Evolutionary conservation across 2,888 invertebrate genomes (phyloP), one percentile per base, ranked within the genome.

Genomic region (Lochmaea capreae): DNA sequence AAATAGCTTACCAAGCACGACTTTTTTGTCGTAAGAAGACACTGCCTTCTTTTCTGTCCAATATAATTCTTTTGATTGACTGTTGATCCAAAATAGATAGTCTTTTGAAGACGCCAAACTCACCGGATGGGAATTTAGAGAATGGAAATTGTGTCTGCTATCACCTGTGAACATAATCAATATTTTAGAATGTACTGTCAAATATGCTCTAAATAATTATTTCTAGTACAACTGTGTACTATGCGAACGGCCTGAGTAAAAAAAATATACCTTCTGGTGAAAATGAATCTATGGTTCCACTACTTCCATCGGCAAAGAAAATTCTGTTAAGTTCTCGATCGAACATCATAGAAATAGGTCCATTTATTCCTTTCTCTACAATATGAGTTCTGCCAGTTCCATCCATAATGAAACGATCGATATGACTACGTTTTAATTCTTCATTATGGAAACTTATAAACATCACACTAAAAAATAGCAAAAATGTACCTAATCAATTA

Each of bases 81-180:
- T 82, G 79, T 90, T 89, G 0, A 92, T 90, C 94, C 95, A 95
- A 83, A 94, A 94, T 18, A 94, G 84, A 80, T 92, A 90, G 11
- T 89, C 88, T n/a, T 90, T 90, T 0, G 93, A 87, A 3, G 92
- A 83, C 0, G 92, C 89, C 54, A 95, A 79, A 49, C 90, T 89
- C 0, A 89, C 88, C 0, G 93, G 91, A 8, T 82, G 82, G 0
- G 82, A 73, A 11, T 85, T 71, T 18, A 88, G 79, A 1, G 86
- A 83, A 18, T 86, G 85, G 71, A 88, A 87, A 1, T 84, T 77
- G 70, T 85, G 85, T 65, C 87, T 81, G 66, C 88, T 86, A 65
- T 85, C 84, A 33, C 86, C 88, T 87, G 59, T 52, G 78, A 80
- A 61, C 10, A 57, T 46, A 46, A 46, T 39, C 0, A 39, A 39